These are phyloP conservation scores for Rallus crepitans DNA, from an alignment of 2,797 vertebrate genomes.

Conservation along the genomic window DNA sequence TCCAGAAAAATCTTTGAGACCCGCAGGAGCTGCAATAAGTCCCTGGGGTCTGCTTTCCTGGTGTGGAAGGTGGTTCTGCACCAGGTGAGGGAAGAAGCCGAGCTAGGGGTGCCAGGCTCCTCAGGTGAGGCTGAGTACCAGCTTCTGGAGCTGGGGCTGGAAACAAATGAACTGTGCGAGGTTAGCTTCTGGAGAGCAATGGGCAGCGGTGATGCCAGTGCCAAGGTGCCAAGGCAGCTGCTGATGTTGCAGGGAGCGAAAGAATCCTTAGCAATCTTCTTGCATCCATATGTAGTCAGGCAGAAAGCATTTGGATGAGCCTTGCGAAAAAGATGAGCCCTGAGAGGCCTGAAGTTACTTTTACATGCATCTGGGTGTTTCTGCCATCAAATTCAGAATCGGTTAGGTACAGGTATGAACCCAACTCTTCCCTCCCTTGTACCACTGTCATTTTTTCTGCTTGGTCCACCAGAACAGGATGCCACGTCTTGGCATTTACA, in stretches of 20 bases:
- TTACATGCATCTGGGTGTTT: neutral
- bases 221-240: neutral
- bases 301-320: neutral
- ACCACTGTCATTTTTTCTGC: neutral
- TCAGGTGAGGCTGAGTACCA: fast-evolving
- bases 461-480: neutral
- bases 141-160: neutral
- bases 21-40: neutral
- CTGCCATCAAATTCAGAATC: neutral
- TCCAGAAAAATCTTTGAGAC: neutral
- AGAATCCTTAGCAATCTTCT: neutral
- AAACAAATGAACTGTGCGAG: fast-evolving
- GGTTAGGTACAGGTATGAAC: neutral
- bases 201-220: neutral
- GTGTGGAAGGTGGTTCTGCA: fast-evolving
- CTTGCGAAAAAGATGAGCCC: neutral
- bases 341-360: neutral
- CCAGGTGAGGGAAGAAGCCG: fast-evolving
- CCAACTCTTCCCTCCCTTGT: neutral
- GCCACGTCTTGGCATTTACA: neutral
- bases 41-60: neutral
- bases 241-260: neutral
- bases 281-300: neutral
- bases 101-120: neutral
- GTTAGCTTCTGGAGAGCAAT: neutral